Evolutionary conservation across 1,140 invertebrate genomes (phyloP).

Genomic region (Wasmannia auropunctata): DNA sequence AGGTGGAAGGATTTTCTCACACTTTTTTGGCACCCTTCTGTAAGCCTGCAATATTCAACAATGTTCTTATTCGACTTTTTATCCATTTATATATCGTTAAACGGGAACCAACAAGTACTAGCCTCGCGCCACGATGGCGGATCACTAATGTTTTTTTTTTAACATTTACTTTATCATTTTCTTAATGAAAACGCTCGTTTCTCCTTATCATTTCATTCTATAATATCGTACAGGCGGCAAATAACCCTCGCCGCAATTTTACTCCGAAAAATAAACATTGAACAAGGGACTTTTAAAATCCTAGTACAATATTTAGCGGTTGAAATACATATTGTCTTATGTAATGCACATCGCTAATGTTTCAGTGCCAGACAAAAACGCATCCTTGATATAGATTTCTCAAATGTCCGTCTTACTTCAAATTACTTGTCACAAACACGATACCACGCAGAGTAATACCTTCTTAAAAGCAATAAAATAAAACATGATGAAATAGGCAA

Average conservation of each 20-base stretch:
- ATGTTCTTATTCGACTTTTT: conserved; percentile 64
- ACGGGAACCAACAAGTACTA: conserved; percentile 73
- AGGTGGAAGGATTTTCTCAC: conserved; percentile 7
- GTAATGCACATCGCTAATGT: conserved; percentile 48
- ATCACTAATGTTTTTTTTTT: conserved; percentile 53
- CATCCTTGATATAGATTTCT: conserved; percentile 22
- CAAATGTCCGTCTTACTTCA: conserved; percentile 7
- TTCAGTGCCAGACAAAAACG: conserved; percentile 38
- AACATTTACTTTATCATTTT: conserved; percentile 50
- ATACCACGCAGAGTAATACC: conserved; percentile 3
- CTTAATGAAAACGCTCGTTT: conserved; percentile 31
- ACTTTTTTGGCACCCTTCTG: conserved; percentile 59
- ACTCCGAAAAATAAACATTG: conserved; percentile 21
- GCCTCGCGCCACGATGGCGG: conserved; percentile 49
- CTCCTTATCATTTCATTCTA: conserved; percentile 7
- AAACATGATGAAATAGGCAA: not conserved
- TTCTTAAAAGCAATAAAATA: not conserved
- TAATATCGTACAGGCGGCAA: conserved; percentile 31
- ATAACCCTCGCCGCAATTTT: conserved; percentile 3
- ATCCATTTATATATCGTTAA: conserved; percentile 64
- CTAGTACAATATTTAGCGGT: conserved; percentile 33
- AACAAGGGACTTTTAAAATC: conserved; percentile 30
- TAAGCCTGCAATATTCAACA: conserved; percentile 79
- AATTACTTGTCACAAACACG: not conserved
- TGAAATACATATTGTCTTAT: conserved; percentile 56